phyloP scores from a whole-genome alignment of 2,888 invertebrate species.

The Oithona nana region DNA sequence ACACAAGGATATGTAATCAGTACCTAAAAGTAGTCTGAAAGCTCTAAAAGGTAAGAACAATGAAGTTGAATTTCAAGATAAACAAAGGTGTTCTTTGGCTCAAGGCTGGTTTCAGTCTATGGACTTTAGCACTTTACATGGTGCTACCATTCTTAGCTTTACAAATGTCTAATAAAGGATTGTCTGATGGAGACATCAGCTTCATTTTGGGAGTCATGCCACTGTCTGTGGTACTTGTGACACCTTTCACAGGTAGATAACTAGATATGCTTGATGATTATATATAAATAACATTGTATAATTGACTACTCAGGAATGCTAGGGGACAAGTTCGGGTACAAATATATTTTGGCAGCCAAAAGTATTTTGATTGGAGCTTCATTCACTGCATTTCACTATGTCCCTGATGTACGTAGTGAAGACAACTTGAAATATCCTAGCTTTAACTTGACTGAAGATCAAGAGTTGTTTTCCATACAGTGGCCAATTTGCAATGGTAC shows the following conservation, averaged over 20 bases:
- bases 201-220: background rate
- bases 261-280: too few relatives aligned
- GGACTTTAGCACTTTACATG: background rate
- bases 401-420: background rate
- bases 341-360: background rate
- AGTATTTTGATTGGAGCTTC: background rate
- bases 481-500: background rate
- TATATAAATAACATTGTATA: too few relatives aligned
- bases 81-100: background rate
- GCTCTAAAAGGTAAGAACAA: too few relatives aligned
- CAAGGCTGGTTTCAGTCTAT: background rate
- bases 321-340: background rate
- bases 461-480: background rate
- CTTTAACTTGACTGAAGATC: background rate
- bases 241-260: background rate
- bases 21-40: too few relatives aligned
- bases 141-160: background rate
- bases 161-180: background rate
- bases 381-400: background rate
- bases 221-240: background rate
- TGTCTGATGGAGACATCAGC: background rate
- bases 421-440: background rate
- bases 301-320: too few relatives aligned
- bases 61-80: too few relatives aligned
- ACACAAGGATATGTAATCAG: too few relatives aligned